Base-by-base conservation (phyloP, 1,140 invertebrate species). In the Pogonomyrmex californicus region DNA sequence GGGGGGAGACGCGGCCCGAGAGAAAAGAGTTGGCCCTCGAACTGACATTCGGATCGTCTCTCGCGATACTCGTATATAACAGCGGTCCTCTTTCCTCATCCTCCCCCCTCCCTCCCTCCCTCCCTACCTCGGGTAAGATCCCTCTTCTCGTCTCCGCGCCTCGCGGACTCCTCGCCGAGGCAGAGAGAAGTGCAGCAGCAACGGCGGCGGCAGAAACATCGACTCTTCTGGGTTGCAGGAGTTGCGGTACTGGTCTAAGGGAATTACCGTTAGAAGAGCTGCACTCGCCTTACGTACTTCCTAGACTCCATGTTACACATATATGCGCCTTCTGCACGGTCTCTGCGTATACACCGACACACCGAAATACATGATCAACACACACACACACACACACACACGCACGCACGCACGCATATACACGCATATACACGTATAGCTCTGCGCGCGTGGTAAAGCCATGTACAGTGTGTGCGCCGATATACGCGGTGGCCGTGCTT, bases 181-280 rank as follows among this genome's bases (percentile, higher is more conserved):
- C 88, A 86, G 88, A 91, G 82, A 77, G 81, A 76, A 77, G 54
- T 60, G 51, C 78, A 47, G 66, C 88, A 85, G 51, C 83, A 36
- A 65, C 85, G 44, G 36, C 78, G 86, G 65, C 78, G 62, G 60
- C 86, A 73, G 86, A 73, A 88, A 87, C 89, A 82, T 83, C 77
- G 65, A 88, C 89, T 90, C 89, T 90, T 91, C 86, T 88, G 83
- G 83, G 73, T 60, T 87, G 81, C 89, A 89, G 89, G 88, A 92
- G 90, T 94, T 94, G 94, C 94, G 94, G 94, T 95, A 95, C 94
- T 93, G 91, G 93, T 94, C 93, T 93, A 93, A 94, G 93, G 92
- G 89, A 93, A 94, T 94, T 95, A 95, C 94, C 94, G 94, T 95
- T 95, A 94, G 89, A 90, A 92, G 93, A 94, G 93, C 89, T 93